phyloP scores from a whole-genome alignment of 2,113 vertebrate species.

The Hippolais icterina region DNA sequence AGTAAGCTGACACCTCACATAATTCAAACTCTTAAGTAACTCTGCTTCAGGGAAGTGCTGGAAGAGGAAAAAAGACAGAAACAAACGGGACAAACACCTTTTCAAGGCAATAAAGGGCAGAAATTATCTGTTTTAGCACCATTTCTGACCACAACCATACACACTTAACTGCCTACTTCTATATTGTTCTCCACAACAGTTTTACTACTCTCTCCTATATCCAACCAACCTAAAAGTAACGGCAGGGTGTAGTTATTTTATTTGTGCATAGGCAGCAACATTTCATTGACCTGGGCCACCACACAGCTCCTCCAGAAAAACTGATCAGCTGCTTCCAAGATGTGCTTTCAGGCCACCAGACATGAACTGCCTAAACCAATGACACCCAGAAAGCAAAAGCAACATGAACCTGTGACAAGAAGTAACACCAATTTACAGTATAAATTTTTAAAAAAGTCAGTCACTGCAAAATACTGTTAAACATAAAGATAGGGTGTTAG shows the following conservation, averaged over 20 bases:
- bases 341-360: not conserved
- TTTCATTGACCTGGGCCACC: not conserved
- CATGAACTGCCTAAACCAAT: not conserved
- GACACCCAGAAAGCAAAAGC: not conserved
- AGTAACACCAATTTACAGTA: not conserved
- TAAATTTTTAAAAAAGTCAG: not conserved
- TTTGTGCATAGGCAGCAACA: not conserved
- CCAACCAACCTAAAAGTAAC: not conserved
- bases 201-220: not conserved
- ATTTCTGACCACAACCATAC: not conserved
- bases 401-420: not conserved
- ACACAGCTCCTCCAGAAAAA: not conserved
- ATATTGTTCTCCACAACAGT: not conserved
- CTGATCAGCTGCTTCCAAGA: accelerated
- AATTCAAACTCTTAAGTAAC: not conserved
- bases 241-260: not conserved
- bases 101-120: not conserved
- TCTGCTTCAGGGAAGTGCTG: not conserved
- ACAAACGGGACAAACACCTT: not conserved
- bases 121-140: not conserved
- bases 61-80: not conserved
- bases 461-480: not conserved
- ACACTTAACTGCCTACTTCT: not conserved
- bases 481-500: not conserved
- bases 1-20: not conserved